phyloP scores from a whole-genome alignment of 92 coral and sea anemone species.

The Anthopleura xanthogrammica region DNA sequence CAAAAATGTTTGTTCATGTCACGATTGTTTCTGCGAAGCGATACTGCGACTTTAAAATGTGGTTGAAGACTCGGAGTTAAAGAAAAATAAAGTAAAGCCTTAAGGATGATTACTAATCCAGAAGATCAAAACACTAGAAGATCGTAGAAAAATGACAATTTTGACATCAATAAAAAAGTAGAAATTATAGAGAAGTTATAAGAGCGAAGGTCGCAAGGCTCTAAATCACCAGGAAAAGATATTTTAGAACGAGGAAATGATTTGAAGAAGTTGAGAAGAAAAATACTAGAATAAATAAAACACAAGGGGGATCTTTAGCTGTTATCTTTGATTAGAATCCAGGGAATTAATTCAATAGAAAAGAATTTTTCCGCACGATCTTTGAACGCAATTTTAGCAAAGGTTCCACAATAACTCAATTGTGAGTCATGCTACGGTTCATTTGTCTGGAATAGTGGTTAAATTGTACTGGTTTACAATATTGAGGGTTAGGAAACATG shows the following conservation, averaged over 20 bases:
- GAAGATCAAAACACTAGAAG: conserved; percentile 8
- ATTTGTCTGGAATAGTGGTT: neutral
- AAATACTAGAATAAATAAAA: neutral
- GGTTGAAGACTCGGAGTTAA: neutral
- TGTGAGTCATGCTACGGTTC: neutral
- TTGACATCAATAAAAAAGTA: neutral
- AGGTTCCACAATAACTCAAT: neutral
- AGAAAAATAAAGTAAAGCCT: neutral
- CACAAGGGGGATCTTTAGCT: neutral
- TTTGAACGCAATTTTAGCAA: neutral
- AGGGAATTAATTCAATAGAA: neutral
- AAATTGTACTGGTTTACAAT: neutral
- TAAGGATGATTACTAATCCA: neutral
- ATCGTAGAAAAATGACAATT: conserved; percentile 1
- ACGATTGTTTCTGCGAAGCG: neutral
- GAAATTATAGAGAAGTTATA: neutral
- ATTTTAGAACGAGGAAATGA: neutral
- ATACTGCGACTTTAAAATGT: neutral
- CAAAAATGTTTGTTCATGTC: neutral
- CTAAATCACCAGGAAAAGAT: neutral
- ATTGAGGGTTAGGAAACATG: neutral
- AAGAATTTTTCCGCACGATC: neutral
- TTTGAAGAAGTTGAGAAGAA: neutral
- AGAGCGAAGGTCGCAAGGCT: neutral
- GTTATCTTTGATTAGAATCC: neutral